phyloP scores from a whole-genome alignment of 1,140 invertebrate genomes.

The Pseudomyrmex cubaensis region DNA sequence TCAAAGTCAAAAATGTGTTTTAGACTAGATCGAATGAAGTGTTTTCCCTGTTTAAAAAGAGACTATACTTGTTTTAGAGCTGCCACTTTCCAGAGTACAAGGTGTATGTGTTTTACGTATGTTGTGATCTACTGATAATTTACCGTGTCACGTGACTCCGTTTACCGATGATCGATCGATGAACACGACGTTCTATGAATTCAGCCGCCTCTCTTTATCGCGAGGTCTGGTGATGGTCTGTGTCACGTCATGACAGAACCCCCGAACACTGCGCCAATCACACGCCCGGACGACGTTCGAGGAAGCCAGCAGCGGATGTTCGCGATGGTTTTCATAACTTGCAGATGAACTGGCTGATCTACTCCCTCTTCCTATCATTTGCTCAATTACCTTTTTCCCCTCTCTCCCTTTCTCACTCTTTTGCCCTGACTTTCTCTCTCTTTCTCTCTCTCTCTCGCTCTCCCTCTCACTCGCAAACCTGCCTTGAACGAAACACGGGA shows the following conservation, averaged over 20 bases:
- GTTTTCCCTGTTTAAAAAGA: background rate
- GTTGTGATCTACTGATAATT: slow-evolving; percentile 25
- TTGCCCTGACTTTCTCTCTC: slow-evolving; percentile 60
- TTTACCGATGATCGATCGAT: slow-evolving; percentile 37
- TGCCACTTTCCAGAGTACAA: background rate
- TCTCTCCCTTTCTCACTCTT: slow-evolving; percentile 61
- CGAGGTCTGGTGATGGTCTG: slow-evolving; percentile 71
- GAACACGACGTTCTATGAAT: slow-evolving; percentile 41
- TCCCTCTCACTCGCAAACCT: slow-evolving; percentile 76
- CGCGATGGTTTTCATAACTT: slow-evolving; percentile 52
- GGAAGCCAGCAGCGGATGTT: background rate
- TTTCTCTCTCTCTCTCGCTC: slow-evolving; percentile 56
- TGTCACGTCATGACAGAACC: slow-evolving; percentile 69
- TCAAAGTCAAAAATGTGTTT: background rate
- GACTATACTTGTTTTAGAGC: slow-evolving; percentile 3
- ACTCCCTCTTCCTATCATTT: slow-evolving; percentile 63
- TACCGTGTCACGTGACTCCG: slow-evolving; percentile 33
- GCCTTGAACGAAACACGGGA: slow-evolving; percentile 79
- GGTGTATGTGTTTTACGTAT: background rate
- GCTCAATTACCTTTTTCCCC: slow-evolving; percentile 33
- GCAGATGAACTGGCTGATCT: slow-evolving; percentile 60
- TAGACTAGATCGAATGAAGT: background rate
- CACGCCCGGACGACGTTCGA: slow-evolving; percentile 52
- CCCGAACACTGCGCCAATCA: slow-evolving; percentile 65
- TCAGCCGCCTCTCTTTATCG: slow-evolving; percentile 54